phyloP scores from a whole-genome alignment of 2,113 vertebrate genomes.

The Ceratotherium simum region DNA sequence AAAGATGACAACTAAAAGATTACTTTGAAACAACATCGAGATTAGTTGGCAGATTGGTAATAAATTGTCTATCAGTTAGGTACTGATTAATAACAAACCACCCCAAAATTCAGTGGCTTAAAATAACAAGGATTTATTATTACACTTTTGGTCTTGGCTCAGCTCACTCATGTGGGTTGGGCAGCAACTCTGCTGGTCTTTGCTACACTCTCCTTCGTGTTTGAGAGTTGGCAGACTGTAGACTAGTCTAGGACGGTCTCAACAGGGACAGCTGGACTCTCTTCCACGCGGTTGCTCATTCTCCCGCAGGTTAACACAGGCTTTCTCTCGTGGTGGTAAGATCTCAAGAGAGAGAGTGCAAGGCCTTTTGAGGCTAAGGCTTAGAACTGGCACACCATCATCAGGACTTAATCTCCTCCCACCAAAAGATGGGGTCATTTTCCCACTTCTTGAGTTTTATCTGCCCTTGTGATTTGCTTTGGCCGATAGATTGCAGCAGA shows the following conservation, averaged over 20 bases:
- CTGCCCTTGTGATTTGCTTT: background rate
- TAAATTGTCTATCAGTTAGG: background rate
- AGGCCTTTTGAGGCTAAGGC: background rate
- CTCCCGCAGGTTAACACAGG: background rate
- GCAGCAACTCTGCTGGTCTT: background rate
- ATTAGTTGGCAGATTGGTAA: background rate
- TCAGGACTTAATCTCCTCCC: background rate
- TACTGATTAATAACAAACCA: background rate
- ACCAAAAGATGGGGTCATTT: background rate
- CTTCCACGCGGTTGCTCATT: background rate
- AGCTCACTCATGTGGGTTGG: background rate
- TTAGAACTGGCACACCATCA: background rate
- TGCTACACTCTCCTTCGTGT: background rate
- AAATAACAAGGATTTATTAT: background rate
- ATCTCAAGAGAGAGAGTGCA: background rate
- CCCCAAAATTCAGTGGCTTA: background rate
- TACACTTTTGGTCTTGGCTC: background rate
- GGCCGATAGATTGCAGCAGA: background rate
- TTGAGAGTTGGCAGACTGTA: background rate
- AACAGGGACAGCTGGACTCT: background rate
- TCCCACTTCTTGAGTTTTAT: background rate
- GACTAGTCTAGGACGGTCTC: background rate
- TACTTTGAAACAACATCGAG: background rate
- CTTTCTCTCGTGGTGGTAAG: background rate
- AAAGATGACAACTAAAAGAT: background rate